Evolutionary conservation across 2,113 vertebrate genomes (phyloP).

Genomic region (Rhagologus leucostigma): DNA sequence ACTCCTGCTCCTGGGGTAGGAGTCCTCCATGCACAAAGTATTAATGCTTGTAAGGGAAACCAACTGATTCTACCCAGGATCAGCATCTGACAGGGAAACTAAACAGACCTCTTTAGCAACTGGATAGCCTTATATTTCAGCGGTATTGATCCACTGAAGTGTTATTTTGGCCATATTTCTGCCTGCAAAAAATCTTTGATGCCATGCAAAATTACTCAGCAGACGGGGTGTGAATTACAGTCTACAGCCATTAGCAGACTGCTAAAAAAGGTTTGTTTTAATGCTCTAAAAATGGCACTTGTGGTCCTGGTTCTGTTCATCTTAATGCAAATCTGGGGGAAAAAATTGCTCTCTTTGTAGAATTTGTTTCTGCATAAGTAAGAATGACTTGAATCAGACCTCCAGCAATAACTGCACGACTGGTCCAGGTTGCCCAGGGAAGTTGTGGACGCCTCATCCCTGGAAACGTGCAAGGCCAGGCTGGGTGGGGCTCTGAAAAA

Average conservation of each 20-base stretch:
- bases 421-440: background rate
- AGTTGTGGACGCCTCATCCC: background rate
- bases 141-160: constrained; percentile 62
- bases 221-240: constrained; percentile 25
- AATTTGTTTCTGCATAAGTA: background rate
- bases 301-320: background rate
- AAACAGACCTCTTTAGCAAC: constrained; percentile 60
- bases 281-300: background rate
- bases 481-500: background rate
- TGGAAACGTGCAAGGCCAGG: background rate
- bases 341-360: background rate
- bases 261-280: background rate
- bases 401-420: background rate
- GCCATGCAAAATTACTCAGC: constrained; percentile 44
- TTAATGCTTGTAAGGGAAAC: background rate
- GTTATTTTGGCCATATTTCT: constrained; percentile 56
- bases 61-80: background rate
- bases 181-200: constrained; percentile 60
- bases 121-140: constrained; percentile 63
- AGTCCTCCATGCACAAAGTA: background rate
- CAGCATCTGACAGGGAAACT: background rate
- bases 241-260: background rate
- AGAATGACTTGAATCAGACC: background rate
- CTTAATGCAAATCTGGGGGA: background rate
- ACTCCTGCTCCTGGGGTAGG: background rate